phyloP scores from a whole-genome alignment of 2,888 invertebrate genomes.

The Stegana nigrithorax region DNA sequence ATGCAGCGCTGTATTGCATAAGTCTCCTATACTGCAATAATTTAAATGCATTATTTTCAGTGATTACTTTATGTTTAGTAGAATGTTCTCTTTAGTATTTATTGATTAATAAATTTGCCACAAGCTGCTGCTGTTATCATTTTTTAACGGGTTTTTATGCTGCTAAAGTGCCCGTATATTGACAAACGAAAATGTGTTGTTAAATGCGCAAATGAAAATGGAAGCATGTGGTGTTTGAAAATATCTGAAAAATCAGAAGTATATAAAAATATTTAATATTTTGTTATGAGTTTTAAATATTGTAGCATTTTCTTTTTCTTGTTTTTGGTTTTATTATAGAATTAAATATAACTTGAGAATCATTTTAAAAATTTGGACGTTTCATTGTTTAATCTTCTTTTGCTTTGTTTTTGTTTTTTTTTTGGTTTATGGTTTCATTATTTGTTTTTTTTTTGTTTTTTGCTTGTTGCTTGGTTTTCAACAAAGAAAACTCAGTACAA shows the following conservation, averaged over 20 bases:
- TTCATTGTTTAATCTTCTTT: slow-evolving; percentile 2
- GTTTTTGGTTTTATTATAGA: not conserved
- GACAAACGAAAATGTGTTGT: no score
- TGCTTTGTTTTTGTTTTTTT: slow-evolving; percentile 11
- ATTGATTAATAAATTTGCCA: no score
- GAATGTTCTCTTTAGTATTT: no score
- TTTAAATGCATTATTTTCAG: no score
- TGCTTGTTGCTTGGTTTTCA: not conserved
- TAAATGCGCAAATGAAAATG: no score
- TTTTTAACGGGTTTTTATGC: no score
- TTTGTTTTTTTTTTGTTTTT: slow-evolving; percentile 1
- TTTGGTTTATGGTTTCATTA: slow-evolving; percentile 4
- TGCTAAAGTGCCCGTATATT: no score
- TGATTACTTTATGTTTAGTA: no score
- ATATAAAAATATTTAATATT: not conserved
- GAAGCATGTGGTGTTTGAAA: no score
- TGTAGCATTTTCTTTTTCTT: not conserved
- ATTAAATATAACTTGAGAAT: not conserved
- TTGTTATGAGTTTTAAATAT: not conserved
- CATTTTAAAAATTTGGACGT: slow-evolving; percentile 13
- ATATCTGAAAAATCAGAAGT: not conserved
- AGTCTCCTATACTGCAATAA: no score
- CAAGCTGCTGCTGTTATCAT: no score
- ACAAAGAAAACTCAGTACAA: slow-evolving; percentile 9
- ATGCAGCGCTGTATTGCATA: no score